These are phyloP conservation scores for Eupithecia vulgata DNA, from an alignment of 2,888 invertebrate species.

Conservation along the genomic window DNA sequence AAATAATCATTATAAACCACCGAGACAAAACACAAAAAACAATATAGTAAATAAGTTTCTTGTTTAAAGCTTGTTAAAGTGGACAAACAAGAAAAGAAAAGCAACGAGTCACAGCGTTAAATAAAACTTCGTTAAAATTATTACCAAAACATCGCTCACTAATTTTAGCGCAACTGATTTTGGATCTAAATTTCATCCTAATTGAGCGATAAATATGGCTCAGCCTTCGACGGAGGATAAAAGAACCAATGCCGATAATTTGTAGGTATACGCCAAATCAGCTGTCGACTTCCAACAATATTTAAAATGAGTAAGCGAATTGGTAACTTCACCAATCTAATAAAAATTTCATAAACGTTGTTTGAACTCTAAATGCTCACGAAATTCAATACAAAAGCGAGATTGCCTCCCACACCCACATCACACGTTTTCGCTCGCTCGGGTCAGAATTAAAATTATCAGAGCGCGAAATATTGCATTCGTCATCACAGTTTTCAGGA, in stretches of 20 bases:
- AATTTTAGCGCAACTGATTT: neutral
- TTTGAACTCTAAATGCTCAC: neutral
- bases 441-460: constrained; percentile 42
- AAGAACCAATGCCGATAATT: neutral
- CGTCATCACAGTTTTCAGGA: constrained; percentile 44
- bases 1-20: neutral
- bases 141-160: neutral
- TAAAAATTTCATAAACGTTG: neutral
- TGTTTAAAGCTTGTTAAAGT: neutral
- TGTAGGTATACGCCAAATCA: neutral
- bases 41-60: neutral
- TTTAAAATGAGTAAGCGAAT: neutral
- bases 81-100: neutral
- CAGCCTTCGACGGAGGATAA: neutral
- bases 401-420: constrained; percentile 20
- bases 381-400: constrained; percentile 11
- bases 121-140: neutral
- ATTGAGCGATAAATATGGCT: neutral
- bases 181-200: neutral
- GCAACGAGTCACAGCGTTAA: neutral
- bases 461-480: constrained; percentile 46
- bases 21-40: neutral
- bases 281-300: neutral
- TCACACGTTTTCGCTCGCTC: constrained; percentile 34
- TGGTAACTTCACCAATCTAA: neutral